Conservation (phyloP, 1,140 invertebrate species). For the Eufriesea mexicana region DNA sequence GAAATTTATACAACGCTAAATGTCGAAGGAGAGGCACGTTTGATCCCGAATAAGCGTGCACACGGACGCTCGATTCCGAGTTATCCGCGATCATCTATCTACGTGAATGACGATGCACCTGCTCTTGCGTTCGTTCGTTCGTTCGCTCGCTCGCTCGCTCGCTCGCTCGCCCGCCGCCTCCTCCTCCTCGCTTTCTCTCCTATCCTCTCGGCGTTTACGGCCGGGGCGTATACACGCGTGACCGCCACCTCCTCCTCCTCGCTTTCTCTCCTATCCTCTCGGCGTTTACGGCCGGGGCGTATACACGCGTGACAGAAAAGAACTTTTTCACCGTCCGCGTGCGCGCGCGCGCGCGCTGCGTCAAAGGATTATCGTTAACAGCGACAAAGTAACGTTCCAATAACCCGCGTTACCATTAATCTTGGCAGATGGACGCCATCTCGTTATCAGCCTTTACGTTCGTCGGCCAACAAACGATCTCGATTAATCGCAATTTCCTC, state of each 20-base stretch:
- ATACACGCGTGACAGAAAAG: constrained; percentile 49
- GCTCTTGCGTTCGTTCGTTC: constrained; percentile 31
- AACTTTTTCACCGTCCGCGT: constrained; percentile 24
- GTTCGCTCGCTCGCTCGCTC: constrained; percentile 8
- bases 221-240: constrained; percentile 35
- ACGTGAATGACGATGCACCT: constrained; percentile 67
- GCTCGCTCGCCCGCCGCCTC: not conserved
- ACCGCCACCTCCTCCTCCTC: constrained; percentile 18
- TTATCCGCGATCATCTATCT: constrained; percentile 69
- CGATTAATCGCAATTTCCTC: constrained; percentile 29
- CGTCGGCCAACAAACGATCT: constrained; percentile 1
- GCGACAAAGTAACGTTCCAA: constrained; percentile 38
- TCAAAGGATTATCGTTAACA: constrained; percentile 48
- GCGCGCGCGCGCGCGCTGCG: no score
- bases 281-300: constrained; percentile 38
- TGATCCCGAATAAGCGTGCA: constrained; percentile 31
- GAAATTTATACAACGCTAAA: constrained; percentile 68
- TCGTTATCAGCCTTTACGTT: constrained; percentile 22
- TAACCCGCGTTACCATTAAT: constrained; percentile 28
- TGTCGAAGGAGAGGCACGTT: constrained; percentile 37
- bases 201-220: constrained; percentile 27
- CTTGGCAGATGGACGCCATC: constrained; percentile 18
- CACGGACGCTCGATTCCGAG: constrained; percentile 53
- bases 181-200: no score
- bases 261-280: not conserved